Conservation (phyloP, 2,797 vertebrate genomes). For the Onychomys arenicola region DNA sequence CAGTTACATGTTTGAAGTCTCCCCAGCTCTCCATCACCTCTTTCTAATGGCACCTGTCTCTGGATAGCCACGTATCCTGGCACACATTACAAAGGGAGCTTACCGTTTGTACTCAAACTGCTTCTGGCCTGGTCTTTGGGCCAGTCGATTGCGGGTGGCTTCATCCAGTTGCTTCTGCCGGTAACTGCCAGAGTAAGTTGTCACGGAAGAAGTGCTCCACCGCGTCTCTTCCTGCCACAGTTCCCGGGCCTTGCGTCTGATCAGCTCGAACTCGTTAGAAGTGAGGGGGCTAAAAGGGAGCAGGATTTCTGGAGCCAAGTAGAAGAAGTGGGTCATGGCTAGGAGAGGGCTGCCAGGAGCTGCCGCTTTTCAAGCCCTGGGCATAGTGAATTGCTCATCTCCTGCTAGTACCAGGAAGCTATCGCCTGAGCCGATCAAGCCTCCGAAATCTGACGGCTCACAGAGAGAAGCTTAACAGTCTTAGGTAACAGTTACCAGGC, state of each 20-base stretch:
- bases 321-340: slow-evolving; percentile 73
- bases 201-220: slow-evolving; percentile 56
- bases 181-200: slow-evolving; percentile 75
- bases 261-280: slow-evolving; percentile 80
- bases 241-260: slow-evolving; percentile 63
- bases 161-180: slow-evolving; percentile 77
- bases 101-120: slow-evolving; percentile 70
- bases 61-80: background rate
- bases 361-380: slow-evolving; percentile 52
- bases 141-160: background rate
- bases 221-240: slow-evolving; percentile 76
- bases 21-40: background rate
- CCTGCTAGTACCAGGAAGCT: slow-evolving; percentile 48
- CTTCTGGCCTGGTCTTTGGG: slow-evolving; percentile 52
- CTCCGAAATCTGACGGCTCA: slow-evolving; percentile 62
- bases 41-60: background rate
- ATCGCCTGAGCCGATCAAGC: background rate
- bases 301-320: slow-evolving; percentile 78
- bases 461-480: slow-evolving; percentile 71
- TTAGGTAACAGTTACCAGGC: slow-evolving; percentile 87
- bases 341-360: background rate
- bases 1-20: background rate
- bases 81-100: slow-evolving; percentile 57
- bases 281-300: slow-evolving; percentile 83
- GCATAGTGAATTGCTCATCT: slow-evolving; percentile 62